phyloP scores from a whole-genome alignment of 2,113 vertebrate genomes.

The Psittacula cyanocephala region DNA sequence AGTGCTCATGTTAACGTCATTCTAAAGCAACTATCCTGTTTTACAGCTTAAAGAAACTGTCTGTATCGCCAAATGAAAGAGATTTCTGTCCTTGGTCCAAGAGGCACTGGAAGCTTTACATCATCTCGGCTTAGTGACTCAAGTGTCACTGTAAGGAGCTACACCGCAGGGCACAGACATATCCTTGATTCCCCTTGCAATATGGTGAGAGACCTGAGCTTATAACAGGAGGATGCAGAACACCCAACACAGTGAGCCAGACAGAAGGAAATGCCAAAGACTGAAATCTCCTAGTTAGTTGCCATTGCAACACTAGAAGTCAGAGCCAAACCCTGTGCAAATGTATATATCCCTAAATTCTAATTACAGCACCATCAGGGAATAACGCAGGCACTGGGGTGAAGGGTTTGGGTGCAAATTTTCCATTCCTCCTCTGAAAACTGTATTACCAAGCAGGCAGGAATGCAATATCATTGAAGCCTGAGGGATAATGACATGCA shows the following conservation, averaged over 20 bases:
- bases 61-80: background rate
- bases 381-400: background rate
- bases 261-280: slow-evolving; percentile 16
- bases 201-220: background rate
- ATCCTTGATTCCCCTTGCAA: background rate
- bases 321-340: background rate
- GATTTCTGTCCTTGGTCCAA: background rate
- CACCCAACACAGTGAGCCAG: background rate
- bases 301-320: background rate
- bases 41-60: background rate
- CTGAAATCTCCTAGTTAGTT: background rate
- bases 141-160: background rate
- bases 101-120: background rate
- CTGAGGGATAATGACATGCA: background rate
- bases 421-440: background rate
- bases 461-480: background rate
- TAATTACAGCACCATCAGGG: background rate
- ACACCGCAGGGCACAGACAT: background rate
- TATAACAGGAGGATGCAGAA: background rate
- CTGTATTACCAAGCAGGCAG: background rate
- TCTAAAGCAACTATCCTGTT: background rate
- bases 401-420: background rate
- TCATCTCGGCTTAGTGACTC: background rate
- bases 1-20: background rate
- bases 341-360: background rate